Percentiles rank a stretch among this genome's conserved stretches.
phyloP scores from a whole-genome alignment of 2,797 vertebrate species.

The Pseudochromis fuscus region DNA sequence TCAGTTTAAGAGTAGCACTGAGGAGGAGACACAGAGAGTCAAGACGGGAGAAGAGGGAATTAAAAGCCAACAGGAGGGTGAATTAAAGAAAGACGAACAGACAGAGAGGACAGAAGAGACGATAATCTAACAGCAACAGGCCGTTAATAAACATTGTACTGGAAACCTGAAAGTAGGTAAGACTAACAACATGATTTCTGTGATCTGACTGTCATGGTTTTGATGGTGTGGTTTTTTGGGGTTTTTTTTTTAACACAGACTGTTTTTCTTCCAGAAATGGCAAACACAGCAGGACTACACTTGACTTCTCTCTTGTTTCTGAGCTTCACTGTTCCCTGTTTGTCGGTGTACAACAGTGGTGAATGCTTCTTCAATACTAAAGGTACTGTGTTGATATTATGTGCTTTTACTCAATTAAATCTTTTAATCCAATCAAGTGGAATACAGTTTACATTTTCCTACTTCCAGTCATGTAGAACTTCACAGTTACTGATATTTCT shows the following conservation, averaged over 20 bases:
- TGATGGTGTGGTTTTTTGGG: no score
- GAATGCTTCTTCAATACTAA: constrained; percentile 87
- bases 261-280: constrained; percentile 65
- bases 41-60: constrained; percentile 17
- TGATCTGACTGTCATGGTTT: neutral
- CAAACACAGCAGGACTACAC: constrained; percentile 55
- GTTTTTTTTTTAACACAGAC: neutral
- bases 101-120: constrained; percentile 18
- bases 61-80: constrained; percentile 34
- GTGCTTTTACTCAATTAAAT: neutral
- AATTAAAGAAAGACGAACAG: constrained; percentile 42
- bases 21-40: constrained; percentile 30
- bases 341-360: constrained; percentile 74
- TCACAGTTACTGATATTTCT: neutral
- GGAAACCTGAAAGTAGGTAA: constrained; percentile 46
- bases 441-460: no score
- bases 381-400: constrained; percentile 67
- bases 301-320: constrained; percentile 70
- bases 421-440: no score
- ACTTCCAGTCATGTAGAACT: no score
- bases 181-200: neutral
- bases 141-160: neutral
- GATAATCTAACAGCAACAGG: neutral
- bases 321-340: constrained; percentile 60
- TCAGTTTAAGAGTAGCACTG: constrained; percentile 35